A percentile compares a stretch with the other conserved stretches of the same genome.
Conservation (phyloP, 2,797 vertebrate species). For the Numenius phaeopus region DNA sequence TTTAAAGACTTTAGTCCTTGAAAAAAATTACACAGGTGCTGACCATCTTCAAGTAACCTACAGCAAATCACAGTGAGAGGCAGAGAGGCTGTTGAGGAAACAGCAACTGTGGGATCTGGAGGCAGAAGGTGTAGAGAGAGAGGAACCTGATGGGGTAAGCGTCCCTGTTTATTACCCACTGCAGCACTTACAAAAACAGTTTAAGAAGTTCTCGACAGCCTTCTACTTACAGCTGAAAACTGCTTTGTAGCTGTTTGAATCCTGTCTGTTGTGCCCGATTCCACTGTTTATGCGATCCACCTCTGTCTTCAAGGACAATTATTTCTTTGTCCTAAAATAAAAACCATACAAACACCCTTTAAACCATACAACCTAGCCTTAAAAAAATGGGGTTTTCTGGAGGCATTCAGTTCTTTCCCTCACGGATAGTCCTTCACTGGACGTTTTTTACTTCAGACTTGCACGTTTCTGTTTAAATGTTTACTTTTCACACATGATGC, state of each 20-base stretch:
- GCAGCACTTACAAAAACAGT: not conserved
- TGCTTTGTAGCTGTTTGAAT: not conserved
- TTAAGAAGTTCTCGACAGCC: not conserved
- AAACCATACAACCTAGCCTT: not conserved
- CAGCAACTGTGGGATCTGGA: not conserved
- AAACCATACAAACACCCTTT: not conserved
- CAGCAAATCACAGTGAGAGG: not conserved
- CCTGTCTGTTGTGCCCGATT: not conserved
- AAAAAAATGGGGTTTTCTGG: not conserved
- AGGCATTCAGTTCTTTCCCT: not conserved
- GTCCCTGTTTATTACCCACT: not conserved
- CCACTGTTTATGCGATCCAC: not conserved
- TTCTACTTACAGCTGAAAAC: not conserved
- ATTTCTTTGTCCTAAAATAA: constrained; percentile 2
- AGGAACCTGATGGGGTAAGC: not conserved
- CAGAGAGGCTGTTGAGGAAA: not conserved
- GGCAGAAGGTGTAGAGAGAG: not conserved
- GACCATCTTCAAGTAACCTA: not conserved
- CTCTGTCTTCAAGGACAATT: not conserved
- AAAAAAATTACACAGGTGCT: not conserved
- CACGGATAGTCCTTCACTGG: not conserved
- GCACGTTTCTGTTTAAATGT: not conserved
- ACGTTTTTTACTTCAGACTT: not conserved
- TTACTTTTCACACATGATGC: not conserved
- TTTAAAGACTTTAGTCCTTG: not conserved